Base-by-base conservation (phyloP, 1,140 invertebrate genomes). In the Leptinotarsa texana region DNA sequence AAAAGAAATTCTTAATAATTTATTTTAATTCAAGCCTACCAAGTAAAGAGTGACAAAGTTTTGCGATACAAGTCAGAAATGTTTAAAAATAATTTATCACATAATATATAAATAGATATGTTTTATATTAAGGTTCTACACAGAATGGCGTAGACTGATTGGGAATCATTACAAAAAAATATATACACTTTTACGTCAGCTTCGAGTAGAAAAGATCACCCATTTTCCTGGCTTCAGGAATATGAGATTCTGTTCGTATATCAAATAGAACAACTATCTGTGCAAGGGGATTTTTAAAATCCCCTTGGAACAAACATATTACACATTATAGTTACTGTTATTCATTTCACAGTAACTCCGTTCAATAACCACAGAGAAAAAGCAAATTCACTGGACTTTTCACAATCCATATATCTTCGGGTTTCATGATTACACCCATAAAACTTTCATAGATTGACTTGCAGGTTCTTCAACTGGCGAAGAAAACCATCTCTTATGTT, bases 401-500 rank as follows among this genome's bases (percentile, higher is more conserved):
- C 33, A 42, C 33, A 1, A 42, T 8, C 33, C 8, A 42, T 8
- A 11, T 42, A 11, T 42, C 33, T 42, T 42, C 33, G 8, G 33
- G 11, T 42, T 33, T 33, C 8, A 57, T 65, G n/a, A 22, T 81
- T 62, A 83, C 24, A 83, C 82, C 82, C 82, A 83, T 47, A 83
- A 74, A 62, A 82, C 81, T 74, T 80, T 82, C 24, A 81, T 47
- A 42, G 72, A 75, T 49, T 78, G 73, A 24, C 65, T 73, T 42
- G 69, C 69, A 6, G 42, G 67, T 24, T 70, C 48, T 66, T 80
- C 78, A 21, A 77, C 77, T 2, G 82, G 80, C 4, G 74, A 73
- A 15, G 82, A 82, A 75, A 76, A 76, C 78, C 80, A 82, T 73
- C 79, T 67, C 73, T 79, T 79, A 66, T 83, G 80, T 61, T 73